phyloP scores from a whole-genome alignment of 2,888 invertebrate species.

The Napeogenes sylphis region DNA sequence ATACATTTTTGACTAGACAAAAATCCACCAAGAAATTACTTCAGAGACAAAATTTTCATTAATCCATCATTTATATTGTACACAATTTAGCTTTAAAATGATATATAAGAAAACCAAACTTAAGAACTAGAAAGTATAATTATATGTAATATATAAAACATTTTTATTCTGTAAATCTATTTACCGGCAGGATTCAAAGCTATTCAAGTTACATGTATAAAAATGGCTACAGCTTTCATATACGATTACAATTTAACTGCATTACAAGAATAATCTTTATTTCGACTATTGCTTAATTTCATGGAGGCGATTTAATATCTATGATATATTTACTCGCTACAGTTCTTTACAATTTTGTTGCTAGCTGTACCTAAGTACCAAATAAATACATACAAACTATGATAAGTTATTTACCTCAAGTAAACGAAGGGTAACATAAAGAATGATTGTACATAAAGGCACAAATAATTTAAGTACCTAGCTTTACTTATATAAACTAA shows the following conservation, averaged over 20 bases:
- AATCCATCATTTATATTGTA: constrained; percentile 1
- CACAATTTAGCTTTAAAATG: constrained; percentile 20
- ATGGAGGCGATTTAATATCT: constrained; percentile 38
- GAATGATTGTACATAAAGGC: constrained; percentile 47
- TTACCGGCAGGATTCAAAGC: constrained; percentile 24
- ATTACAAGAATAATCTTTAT: constrained; percentile 28
- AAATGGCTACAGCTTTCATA: constrained; percentile 20
- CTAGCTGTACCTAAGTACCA: no score
- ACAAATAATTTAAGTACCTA: constrained; percentile 67
- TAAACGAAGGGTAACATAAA: constrained; percentile 28
- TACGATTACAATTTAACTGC: constrained; percentile 9
- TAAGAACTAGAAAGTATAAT: constrained; percentile 12
- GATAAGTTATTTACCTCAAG: constrained; percentile 11
- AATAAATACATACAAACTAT: constrained; percentile 1
- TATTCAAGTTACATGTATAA: constrained; percentile 16
- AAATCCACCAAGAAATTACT: constrained; percentile 38
- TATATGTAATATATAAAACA: constrained; percentile 14
- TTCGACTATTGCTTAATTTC: constrained; percentile 50
- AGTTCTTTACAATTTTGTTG: background rate
- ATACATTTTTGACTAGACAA: constrained; percentile 52
- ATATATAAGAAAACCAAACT: constrained; percentile 11
- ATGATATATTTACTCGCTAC: background rate
- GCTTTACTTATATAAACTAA: constrained; percentile 30
- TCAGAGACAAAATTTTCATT: constrained; percentile 32
- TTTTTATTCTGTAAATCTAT: constrained; percentile 7